Evolutionary conservation across 2,888 invertebrate genomes (phyloP), one percentile per base, ranked within the genome.

Genomic region (Coleophora flavipennella): DNA sequence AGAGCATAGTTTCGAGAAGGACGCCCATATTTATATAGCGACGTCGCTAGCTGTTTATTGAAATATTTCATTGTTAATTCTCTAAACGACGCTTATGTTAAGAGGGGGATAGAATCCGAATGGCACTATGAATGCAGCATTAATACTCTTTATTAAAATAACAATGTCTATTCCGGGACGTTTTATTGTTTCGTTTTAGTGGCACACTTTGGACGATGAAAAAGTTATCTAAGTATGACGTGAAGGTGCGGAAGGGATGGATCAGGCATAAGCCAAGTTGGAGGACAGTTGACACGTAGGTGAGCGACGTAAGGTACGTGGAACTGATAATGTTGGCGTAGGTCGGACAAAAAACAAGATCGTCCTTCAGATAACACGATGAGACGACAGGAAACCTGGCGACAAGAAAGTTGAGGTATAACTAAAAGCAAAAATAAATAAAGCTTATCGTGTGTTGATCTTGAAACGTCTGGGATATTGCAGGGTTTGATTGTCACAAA

Each of bases 61-160:
- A 83, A 78, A 78, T 81, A 80, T 77, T 77, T 79, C 76, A 77
- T 80, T 79, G 78, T 84, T 78, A 80, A 80, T 77, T 77, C 74
- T 67, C 62, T 54, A 59, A 73, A 68, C 68, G 68, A 72, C 67
- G 62, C 62, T 67, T 60, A 58, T 59, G 61, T 67, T 69, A 61
- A 58, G 53, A 41, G 57, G 68, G 73, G 70, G 69, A 67, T 55
- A 67, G 59, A 62, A 64, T 62, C 56, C 61, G 60, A 72, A 70
- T 67, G 67, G 60, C 51, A 59, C 59, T 51, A 48, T 72, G 71
- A 77, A 75, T 71, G 59, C 67, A 51, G 60, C 63, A 65, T 76
- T 74, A 74, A 76, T 72, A 69, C 60, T 70, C 65, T 78, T 79
- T 79, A 79, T 78, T 80, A 70, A 67, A 79, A 80, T 76, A 80